Conservation (phyloP, 2,888 invertebrate species). For the Agriopis aurantiaria region DNA sequence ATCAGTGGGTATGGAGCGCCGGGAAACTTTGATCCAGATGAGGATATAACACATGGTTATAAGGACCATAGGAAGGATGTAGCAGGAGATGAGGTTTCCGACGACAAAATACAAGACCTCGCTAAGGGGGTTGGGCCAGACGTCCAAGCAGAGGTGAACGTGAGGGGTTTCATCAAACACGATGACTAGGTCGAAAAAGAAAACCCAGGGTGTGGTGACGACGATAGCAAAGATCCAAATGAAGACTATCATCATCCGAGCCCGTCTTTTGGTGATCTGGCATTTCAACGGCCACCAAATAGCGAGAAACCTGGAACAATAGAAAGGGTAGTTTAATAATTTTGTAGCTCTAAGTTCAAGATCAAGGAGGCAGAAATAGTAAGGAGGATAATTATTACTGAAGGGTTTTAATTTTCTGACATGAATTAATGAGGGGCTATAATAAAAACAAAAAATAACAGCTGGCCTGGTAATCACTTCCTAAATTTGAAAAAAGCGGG, state of each 20-base stretch:
- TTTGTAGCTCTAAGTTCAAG: slow-evolving; percentile 4
- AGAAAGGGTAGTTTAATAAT: slow-evolving; percentile 40
- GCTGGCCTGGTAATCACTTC: not conserved
- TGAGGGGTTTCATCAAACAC: slow-evolving; percentile 91
- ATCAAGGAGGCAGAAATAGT: slow-evolving; percentile 7
- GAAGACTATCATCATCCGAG: slow-evolving; percentile 94
- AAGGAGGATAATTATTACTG: slow-evolving; percentile 16
- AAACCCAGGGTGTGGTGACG: slow-evolving; percentile 95
- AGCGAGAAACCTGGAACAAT: slow-evolving; percentile 94
- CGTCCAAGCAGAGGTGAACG: slow-evolving; percentile 92
- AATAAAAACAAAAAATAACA: not conserved
- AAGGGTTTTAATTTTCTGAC: slow-evolving; percentile 15
- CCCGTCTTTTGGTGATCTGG: slow-evolving; percentile 95
- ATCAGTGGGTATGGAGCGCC: slow-evolving; percentile 95
- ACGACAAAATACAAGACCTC: slow-evolving; percentile 95
- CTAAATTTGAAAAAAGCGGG: not conserved
- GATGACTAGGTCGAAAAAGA: slow-evolving; percentile 94
- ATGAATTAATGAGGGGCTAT: slow-evolving; percentile 10
- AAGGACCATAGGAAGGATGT: slow-evolving; percentile 95
- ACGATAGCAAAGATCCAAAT: slow-evolving; percentile 96
- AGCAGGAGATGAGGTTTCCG: slow-evolving; percentile 95
- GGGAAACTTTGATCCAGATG: slow-evolving; percentile 96
- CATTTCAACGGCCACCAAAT: slow-evolving; percentile 98
- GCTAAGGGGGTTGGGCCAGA: slow-evolving; percentile 94
- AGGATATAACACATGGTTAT: slow-evolving; percentile 97